Conservation (phyloP, 1,140 invertebrate genomes). For the Acromyrmex charruanus region DNA sequence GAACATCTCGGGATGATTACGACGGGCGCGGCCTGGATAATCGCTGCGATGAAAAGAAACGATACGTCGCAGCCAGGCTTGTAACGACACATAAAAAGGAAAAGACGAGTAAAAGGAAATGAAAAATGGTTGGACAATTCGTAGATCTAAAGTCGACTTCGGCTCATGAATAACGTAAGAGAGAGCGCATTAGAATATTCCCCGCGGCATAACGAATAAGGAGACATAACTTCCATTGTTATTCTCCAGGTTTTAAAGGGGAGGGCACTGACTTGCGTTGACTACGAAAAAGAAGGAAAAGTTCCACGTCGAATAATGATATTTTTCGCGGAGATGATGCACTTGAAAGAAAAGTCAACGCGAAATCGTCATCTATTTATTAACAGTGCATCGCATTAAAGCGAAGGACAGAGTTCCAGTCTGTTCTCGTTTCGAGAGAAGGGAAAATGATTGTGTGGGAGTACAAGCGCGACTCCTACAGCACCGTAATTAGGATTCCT, state of each 20-base stretch:
- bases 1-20: constrained; percentile 40
- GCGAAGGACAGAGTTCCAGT: not conserved
- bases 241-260: constrained; percentile 69
- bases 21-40: constrained; percentile 1
- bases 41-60: not conserved
- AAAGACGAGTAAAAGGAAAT: constrained; percentile 27
- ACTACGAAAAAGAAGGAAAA: constrained; percentile 18
- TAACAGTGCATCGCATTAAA: not conserved
- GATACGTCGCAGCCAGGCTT: constrained; percentile 46
- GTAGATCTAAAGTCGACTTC: constrained; percentile 69
- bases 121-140: constrained; percentile 67
- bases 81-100: constrained; percentile 67
- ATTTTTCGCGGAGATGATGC: constrained; percentile 14
- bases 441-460: constrained; percentile 8
- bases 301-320: not conserved
- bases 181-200: constrained; percentile 78
- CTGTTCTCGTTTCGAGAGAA: not conserved
- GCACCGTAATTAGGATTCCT: constrained; percentile 26
- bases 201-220: constrained; percentile 75
- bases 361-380: not conserved
- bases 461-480: not conserved
- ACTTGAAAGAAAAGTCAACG: constrained; percentile 39
- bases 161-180: constrained; percentile 78
- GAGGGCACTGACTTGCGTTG: constrained; percentile 27
- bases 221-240: constrained; percentile 72